Conservation (phyloP, 2,888 invertebrate species). For the Petrolisthes manimaculis region DNA sequence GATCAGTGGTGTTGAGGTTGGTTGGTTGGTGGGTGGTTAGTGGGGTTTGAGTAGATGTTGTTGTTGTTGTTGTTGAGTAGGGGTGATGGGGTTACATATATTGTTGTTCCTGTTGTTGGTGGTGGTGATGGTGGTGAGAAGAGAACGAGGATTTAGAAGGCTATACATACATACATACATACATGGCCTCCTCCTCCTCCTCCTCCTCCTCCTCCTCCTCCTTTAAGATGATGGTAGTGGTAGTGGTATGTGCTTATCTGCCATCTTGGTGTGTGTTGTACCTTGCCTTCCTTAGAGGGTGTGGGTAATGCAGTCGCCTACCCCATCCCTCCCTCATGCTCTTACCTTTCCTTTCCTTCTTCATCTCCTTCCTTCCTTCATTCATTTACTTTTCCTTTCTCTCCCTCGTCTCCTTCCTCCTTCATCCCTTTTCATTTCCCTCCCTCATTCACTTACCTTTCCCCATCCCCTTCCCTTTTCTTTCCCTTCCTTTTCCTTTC, state of each 20-base stretch:
- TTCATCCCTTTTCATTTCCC: not conserved
- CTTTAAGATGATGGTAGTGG: not conserved
- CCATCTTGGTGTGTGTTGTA: slow-evolving; percentile 13
- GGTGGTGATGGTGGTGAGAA: no score
- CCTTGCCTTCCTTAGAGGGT: slow-evolving; percentile 2
- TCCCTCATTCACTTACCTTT: not conserved
- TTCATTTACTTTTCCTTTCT: not conserved
- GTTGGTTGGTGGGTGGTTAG: no score
- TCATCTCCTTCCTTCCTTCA: not conserved
- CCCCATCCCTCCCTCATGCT: not conserved
- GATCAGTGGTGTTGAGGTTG: no score
- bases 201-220: slow-evolving; percentile 7
- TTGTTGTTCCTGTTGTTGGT: no score
- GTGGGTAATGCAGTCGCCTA: not conserved
- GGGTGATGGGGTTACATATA: no score
- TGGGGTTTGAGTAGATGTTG: no score
- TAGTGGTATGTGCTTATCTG: slow-evolving; percentile 3
- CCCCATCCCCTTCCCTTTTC: not conserved
- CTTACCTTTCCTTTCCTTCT: no score
- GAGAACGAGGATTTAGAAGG: no score
- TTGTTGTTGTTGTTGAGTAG: no score
- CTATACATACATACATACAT: not conserved
- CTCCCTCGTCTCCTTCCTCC: not conserved
- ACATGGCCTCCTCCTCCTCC: slow-evolving; percentile 1
- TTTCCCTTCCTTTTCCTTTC: not conserved